Evolutionary conservation across 2,113 vertebrate species (phyloP).

Genomic region (Nematolebias whitei): DNA sequence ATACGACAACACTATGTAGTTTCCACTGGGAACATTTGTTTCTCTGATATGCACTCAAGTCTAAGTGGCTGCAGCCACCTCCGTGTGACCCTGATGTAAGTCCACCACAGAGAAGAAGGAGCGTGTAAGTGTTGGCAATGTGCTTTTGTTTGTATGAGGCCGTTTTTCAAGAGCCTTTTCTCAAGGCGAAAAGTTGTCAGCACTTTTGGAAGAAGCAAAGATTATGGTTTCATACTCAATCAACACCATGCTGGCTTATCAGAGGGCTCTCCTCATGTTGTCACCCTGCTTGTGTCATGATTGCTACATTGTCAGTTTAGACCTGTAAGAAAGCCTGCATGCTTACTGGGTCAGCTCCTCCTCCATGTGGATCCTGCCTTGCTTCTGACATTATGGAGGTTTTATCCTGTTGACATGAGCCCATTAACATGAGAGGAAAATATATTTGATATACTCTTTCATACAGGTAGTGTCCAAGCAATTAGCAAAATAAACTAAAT

Average conservation of each 20-base stretch:
- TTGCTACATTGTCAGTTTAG: slow-evolving; percentile 37
- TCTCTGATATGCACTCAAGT: not conserved
- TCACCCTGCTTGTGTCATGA: slow-evolving; percentile 39
- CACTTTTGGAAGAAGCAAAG: slow-evolving; percentile 32
- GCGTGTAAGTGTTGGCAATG: slow-evolving; percentile 7
- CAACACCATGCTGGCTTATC: slow-evolving; percentile 57
- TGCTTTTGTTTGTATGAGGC: slow-evolving; percentile 4
- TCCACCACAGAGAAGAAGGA: not conserved
- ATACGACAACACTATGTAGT: not conserved
- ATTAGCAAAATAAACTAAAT: too few relatives aligned
- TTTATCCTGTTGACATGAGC: slow-evolving; percentile 9
- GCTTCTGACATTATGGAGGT: slow-evolving; percentile 13
- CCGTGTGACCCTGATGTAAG: slow-evolving; percentile 2
- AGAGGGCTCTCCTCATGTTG: slow-evolving; percentile 37
- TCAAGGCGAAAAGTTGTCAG: slow-evolving; percentile 45
- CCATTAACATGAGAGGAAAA: not conserved
- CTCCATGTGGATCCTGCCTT: slow-evolving; percentile 3
- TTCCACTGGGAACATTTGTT: not conserved
- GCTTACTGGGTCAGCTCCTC: slow-evolving; percentile 20
- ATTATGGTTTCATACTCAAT: slow-evolving; percentile 40
- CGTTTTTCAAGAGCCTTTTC: slow-evolving; percentile 31
- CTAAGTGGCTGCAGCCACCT: too few relatives aligned
- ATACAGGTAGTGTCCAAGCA: not conserved
- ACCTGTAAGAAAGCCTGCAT: slow-evolving; percentile 21
- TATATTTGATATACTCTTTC: not conserved